Evolutionary conservation across 2,113 vertebrate species (phyloP).

Genomic region (Pholis gunnellus): DNA sequence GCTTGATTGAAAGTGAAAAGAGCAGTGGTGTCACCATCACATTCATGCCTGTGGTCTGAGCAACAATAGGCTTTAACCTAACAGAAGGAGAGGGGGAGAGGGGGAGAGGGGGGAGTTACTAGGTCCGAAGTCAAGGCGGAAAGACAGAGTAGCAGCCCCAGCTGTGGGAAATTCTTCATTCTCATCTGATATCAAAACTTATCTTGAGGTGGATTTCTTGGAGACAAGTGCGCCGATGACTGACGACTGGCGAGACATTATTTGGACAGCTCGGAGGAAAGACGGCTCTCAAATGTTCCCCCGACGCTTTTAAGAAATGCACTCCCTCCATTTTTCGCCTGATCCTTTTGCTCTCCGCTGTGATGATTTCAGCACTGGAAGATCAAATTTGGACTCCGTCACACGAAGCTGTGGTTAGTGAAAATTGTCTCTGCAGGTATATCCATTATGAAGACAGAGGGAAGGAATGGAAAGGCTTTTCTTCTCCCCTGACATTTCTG

Average conservation of each 20-base stretch:
- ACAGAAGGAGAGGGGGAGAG: conserved; percentile 18
- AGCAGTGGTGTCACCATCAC: conserved; percentile 70
- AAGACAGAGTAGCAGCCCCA: conserved; percentile 6
- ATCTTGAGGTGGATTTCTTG: conserved; percentile 34
- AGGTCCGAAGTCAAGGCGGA: neutral
- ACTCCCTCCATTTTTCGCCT: conserved; percentile 25
- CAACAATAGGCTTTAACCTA: conserved; percentile 70
- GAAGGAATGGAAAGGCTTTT: conserved; percentile 33
- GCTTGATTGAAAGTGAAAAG: conserved; percentile 77
- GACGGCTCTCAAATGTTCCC: conserved; percentile 48
- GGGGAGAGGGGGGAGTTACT: neutral
- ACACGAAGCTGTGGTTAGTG: conserved; percentile 41
- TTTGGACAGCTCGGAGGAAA: conserved; percentile 36
- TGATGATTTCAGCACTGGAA: conserved; percentile 48
- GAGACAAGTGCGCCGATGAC: conserved; percentile 28
- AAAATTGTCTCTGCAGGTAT: conserved; percentile 63
- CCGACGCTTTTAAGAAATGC: conserved; percentile 48
- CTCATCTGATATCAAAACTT: conserved; percentile 38
- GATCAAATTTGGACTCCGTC: conserved; percentile 55
- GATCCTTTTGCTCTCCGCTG: conserved; percentile 41
- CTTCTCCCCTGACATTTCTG: conserved; percentile 49
- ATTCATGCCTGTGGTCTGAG: conserved; percentile 62
- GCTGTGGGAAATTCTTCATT: conserved; percentile 30
- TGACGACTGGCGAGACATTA: conserved; percentile 46
- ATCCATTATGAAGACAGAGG: conserved; percentile 48